Evolutionary conservation across 1,140 invertebrate genomes (phyloP), one percentile per base, ranked within the genome.

Genomic region (Drosophila ananassae): DNA sequence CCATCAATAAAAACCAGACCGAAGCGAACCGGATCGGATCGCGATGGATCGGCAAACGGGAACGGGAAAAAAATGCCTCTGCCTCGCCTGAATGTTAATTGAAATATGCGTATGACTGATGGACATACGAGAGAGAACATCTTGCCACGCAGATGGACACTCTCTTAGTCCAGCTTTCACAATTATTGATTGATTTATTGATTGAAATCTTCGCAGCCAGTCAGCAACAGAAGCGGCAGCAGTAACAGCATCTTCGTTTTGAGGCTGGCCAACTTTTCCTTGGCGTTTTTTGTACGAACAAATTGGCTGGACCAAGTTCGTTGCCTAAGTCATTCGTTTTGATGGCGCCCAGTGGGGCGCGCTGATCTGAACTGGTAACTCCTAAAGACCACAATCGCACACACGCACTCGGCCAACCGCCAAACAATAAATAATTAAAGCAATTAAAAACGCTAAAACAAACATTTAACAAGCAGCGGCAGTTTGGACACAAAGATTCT

Each of bases 371-470:
- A 69, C 66, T 63, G 72, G 60, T 56, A 73, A 56, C 53, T 63
- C 59, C 47, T 64, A 64, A 67, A 67, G 22, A 22, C 10, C 55
- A 53, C 37, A 66, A 30, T 17, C 37, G 68, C 39, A 57, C 24
- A 32, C n/a, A 51, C 57, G 25, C 44, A 55, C 25, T 13, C 41
- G 34, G 51, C 41, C 55, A 61, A 34, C 50, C 54, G 60, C 74
- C 83, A 83, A 89, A 89, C 83, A 89, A 89, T 89, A 89, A 89
- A 89, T 89, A 89, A 89, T 89, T 89, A 89, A 89, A 89, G 83
- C 83, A 89, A 89, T 89, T 89, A 89, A 89, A 89, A 89, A 83
- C 81, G 76, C 83, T 89, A 89, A 89, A 89, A 89, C 83, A 89
- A 89, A 89, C 83, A 89, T 89, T 89, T 89, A 89, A 89, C 83